Evolutionary conservation across 2,888 invertebrate species (phyloP), one percentile per base, ranked within the genome.

Genomic region (Melanostoma mellinum): DNA sequence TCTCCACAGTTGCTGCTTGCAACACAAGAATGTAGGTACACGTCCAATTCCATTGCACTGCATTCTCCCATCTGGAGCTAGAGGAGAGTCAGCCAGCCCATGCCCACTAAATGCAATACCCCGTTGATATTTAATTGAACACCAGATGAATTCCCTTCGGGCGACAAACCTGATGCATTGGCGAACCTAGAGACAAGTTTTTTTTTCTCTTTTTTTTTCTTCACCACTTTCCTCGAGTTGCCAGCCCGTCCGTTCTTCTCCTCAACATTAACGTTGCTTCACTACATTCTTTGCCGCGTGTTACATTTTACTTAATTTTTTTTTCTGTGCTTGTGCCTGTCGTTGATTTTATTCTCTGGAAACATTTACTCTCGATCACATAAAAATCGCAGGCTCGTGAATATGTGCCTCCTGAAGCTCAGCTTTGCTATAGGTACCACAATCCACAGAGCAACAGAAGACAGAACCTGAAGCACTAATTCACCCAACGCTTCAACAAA

Each of bases 61-160:
- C 35, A 58, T 44, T 60, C 60, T 38, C n/a, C 30, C 52, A 46
- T 56, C 36, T 52, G 44, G 46, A 68, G 35, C 9, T 55, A 44
- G 8, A 20, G 33, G 10, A 52, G 52, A 44, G 35, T 35, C 6
- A n/a, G 9, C 10, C 20, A 58, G 46, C 36, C 36, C 48, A 20
- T 42, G 10, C 30, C 36, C 46, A 42, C 52, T 40, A 42, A 44
- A 52, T 69, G 44, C 82, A 77, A 52, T 73, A 36, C 48, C 60
- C 42, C 73, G 77, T 69, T 78, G 84, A 84, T 84, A 74, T 79
- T 79, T 79, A 79, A 84, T 84, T 84, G 84, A 84, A 84, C 84
- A 84, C 74, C 74, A 65, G 79, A 79, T 79, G 84, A 84, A 84
- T 84, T 74, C 79, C 84, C 84, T 84, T 79, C 75, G 69, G 79